These are phyloP conservation scores for Zaprionus lineosus DNA, from an alignment of 2,888 invertebrate genomes.

Conservation along the genomic window DNA sequence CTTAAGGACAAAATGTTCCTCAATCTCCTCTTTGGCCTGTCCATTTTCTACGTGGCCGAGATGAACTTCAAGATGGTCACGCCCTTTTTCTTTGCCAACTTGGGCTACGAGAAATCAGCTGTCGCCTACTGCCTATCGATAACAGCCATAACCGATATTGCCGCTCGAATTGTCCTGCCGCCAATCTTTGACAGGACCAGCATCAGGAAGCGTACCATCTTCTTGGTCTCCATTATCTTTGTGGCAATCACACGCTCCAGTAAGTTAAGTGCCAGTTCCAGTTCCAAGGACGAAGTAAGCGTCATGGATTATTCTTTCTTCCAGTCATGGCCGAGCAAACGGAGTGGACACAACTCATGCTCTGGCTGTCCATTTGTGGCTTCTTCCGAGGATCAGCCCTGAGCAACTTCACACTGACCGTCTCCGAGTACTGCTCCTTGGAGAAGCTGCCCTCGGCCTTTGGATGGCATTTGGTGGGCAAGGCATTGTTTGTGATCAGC, in stretches of 20 bases:
- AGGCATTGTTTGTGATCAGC: slow-evolving; percentile 87
- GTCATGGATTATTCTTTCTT: no score
- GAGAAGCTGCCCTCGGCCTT: slow-evolving; percentile 90
- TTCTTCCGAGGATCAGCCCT: slow-evolving; percentile 91
- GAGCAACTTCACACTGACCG: slow-evolving; percentile 90
- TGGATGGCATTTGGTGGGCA: slow-evolving; percentile 90
- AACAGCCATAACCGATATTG: slow-evolving; percentile 89
- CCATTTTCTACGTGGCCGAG: slow-evolving; percentile 89
- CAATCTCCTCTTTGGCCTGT: slow-evolving; percentile 88
- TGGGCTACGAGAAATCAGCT: slow-evolving; percentile 87
- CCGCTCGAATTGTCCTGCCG: slow-evolving; percentile 88
- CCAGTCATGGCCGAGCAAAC: slow-evolving; percentile 89
- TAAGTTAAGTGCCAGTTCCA: slow-evolving; percentile 82
- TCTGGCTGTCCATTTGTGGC: slow-evolving; percentile 89
- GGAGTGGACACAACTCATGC: slow-evolving; percentile 87
- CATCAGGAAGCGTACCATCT: slow-evolving; percentile 88
- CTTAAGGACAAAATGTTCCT: slow-evolving; percentile 89
- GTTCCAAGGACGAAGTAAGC: no score
- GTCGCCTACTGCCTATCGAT: slow-evolving; percentile 89
- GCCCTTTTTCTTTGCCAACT: slow-evolving; percentile 86
- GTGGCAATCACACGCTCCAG: slow-evolving; percentile 89
- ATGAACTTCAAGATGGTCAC: slow-evolving; percentile 90
- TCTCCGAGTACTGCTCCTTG: slow-evolving; percentile 89
- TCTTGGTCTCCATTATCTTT: slow-evolving; percentile 88
- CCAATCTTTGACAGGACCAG: slow-evolving; percentile 88